Base-by-base conservation (phyloP, 2,888 invertebrate genomes). In the Pecten maximus region DNA sequence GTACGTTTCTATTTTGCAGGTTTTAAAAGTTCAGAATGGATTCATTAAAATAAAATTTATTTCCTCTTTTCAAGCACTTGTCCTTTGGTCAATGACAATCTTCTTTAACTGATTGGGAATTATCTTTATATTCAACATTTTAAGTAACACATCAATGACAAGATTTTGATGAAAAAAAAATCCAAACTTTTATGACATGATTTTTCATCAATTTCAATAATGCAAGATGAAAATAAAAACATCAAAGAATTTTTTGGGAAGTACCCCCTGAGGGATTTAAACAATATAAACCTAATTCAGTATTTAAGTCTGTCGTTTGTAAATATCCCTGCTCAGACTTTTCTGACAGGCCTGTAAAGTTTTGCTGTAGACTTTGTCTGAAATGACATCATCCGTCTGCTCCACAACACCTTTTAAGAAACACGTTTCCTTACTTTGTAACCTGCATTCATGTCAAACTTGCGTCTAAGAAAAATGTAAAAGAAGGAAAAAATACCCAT, bases 301-400 rank as follows among this genome's bases (percentile, higher is more conserved):
- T 35, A 23, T 35, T 74, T 12, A 35, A 74, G 74, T 28, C 10
- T 74, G 35, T 74, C 35, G 74, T 74, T 60, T 28, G 35, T 74
- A 28, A 6, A 74, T 74, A 0, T 28, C 16, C 28, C 74, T 44
- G 8, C 35, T 74, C 74, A 28, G 74, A 74, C 74, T 60, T 60
- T 23, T 23, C n/a, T 74, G 74, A 10, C 28, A 74, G 74, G 23
- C 28, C 74, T 74, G 74, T 74, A 74, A 74, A 74, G 10, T 23
- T 74, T 74, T 74, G 10, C 35, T 28, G 74, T 74, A 74, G 35
- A 74, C 74, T 35, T 74, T 15, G 12, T 28, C 35, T 35, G 74
- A 74, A 74, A 74, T 74, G 74, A 74, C 74, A 74, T 74, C 74
- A 74, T 74, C 74, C 2, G 28, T 74, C 74, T 74, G 74, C 74